phyloP scores from a whole-genome alignment of 2,797 vertebrate genomes.

The Scarus forsteni region DNA sequence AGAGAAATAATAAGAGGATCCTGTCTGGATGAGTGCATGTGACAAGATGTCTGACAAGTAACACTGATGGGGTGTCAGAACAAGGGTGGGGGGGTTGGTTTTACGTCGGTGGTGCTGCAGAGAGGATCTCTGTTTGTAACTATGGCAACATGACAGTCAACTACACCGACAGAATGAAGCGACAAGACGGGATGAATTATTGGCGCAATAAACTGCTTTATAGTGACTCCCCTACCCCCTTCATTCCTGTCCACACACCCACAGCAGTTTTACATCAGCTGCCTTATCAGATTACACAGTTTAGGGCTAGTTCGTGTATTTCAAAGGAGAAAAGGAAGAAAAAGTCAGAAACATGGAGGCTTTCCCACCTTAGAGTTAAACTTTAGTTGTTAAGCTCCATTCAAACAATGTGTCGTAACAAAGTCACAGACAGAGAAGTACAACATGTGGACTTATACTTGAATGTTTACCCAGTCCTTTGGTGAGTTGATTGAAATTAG shows the following conservation, averaged over 20 bases:
- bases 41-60: constrained; percentile 76
- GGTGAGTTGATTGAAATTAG: constrained; percentile 88
- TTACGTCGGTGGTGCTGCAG: constrained; percentile 39
- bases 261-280: constrained; percentile 18
- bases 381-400: background rate
- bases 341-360: constrained; percentile 16
- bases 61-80: constrained; percentile 74
- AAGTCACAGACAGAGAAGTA: constrained; percentile 22
- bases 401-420: constrained; percentile 23
- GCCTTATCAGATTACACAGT: constrained; percentile 21
- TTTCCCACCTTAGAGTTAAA: constrained; percentile 4
- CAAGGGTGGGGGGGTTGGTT: constrained; percentile 36
- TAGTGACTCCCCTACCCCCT: constrained; percentile 12
- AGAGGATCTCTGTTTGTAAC: constrained; percentile 55
- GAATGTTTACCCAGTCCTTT: constrained; percentile 96
- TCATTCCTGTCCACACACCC: constrained; percentile 27
- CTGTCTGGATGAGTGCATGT: constrained; percentile 76
- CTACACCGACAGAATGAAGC: constrained; percentile 82
- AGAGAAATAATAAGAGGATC: constrained; percentile 61
- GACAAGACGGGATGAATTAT: constrained; percentile 72
- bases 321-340: background rate
- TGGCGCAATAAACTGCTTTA: constrained; percentile 26
- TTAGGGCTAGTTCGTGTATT: constrained; percentile 8
- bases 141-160: constrained; percentile 70
- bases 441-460: constrained; percentile 86